These are phyloP conservation scores for Ramphastos sulfuratus DNA, from an alignment of 2,113 vertebrate species.

Conservation along the genomic window DNA sequence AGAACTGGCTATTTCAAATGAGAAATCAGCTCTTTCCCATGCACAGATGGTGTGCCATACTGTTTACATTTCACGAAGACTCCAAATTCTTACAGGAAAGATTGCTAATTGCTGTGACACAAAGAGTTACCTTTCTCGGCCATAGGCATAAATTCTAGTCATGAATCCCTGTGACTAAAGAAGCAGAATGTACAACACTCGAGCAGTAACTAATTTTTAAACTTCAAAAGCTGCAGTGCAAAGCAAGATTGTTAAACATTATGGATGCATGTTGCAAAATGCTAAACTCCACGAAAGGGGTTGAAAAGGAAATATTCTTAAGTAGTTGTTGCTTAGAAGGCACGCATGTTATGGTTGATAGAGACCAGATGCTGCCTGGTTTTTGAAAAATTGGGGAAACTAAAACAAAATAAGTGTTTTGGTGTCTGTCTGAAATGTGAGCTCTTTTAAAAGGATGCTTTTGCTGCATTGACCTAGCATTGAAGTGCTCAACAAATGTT, in stretches of 20 bases:
- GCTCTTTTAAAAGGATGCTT: conserved; percentile 66
- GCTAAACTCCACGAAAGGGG: conserved; percentile 50
- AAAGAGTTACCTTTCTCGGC: neutral
- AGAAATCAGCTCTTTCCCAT: neutral
- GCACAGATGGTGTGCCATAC: neutral
- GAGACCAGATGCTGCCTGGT: conserved; percentile 71
- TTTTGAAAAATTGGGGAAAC: conserved; percentile 68
- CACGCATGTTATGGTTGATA: conserved; percentile 67
- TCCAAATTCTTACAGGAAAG: neutral
- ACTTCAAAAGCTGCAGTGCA: conserved; percentile 44
- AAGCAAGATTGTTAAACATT: conserved; percentile 21
- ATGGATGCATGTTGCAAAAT: conserved; percentile 56
- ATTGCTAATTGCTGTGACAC: neutral
- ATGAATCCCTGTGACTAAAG: neutral
- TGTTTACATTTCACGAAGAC: fast-evolving
- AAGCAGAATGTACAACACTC: neutral
- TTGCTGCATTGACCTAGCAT: conserved; percentile 12
- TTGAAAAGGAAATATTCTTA: conserved; percentile 69
- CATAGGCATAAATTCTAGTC: neutral
- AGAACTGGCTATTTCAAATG: neutral
- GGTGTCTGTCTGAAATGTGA: conserved; percentile 69
- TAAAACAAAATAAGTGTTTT: conserved; percentile 73
- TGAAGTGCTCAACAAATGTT: conserved; percentile 63
- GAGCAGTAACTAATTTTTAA: conserved; percentile 30
- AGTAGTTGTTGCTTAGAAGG: conserved; percentile 64